Evolutionary conservation across 2,113 vertebrate genomes (phyloP).

Genomic region (Pterocles orientalis): DNA sequence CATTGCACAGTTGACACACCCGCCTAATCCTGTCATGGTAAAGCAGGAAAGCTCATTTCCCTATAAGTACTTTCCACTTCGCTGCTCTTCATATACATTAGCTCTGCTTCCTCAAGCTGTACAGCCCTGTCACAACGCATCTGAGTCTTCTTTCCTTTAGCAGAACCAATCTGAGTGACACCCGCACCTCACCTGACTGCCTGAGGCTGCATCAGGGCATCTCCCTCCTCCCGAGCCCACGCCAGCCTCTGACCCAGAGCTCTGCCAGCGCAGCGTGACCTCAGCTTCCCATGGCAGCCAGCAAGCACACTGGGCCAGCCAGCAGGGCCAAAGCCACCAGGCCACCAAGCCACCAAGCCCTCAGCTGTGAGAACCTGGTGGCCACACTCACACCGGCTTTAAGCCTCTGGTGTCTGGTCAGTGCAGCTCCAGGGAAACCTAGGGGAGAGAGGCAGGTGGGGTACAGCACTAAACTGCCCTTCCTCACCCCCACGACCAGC

Average conservation of each 20-base stretch:
- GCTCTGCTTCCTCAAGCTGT: neutral
- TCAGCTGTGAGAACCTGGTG: neutral
- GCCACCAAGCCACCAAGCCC: neutral
- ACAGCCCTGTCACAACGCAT: neutral
- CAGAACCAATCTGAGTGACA: neutral
- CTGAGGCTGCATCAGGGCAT: neutral
- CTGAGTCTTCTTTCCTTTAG: neutral
- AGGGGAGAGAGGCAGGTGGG: neutral
- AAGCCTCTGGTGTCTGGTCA: neutral
- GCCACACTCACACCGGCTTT: accelerated
- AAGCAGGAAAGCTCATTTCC: neutral
- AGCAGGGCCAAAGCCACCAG: neutral
- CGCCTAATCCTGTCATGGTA: neutral
- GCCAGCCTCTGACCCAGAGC: neutral
- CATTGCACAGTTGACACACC: neutral
- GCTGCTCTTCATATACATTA: neutral
- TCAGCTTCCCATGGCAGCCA: accelerated
- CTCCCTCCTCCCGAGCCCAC: neutral
- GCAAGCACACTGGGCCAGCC: neutral
- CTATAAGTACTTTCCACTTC: neutral
- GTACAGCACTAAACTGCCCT: neutral
- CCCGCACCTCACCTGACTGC: neutral
- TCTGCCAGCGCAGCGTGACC: accelerated
- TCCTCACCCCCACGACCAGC: neutral
- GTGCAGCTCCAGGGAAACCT: neutral